Conservation (phyloP, 2,888 invertebrate species). For the Xestia rhomboidea region DNA sequence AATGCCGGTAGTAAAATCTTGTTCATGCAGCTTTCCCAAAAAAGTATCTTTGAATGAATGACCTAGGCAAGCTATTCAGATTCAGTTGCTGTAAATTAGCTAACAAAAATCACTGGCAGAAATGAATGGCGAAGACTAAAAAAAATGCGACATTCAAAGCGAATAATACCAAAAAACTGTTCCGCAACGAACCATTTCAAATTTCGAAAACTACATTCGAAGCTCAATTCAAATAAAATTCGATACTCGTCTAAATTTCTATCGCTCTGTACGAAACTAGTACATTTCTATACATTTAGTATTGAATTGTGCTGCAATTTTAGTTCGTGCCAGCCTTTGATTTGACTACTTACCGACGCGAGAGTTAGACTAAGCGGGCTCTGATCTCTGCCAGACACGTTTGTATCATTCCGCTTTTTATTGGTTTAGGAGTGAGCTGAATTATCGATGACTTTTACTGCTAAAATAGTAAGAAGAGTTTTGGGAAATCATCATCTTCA, state of each 20-base stretch:
- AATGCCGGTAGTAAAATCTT: no score
- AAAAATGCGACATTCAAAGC: background rate
- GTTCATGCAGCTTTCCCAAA: no score
- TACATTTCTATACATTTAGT: slow-evolving; percentile 42
- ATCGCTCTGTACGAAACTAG: slow-evolving; percentile 30
- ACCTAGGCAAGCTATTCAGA: background rate
- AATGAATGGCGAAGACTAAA: background rate
- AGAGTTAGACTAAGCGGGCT: slow-evolving; percentile 52
- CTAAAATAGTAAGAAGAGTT: background rate
- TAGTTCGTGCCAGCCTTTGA: slow-evolving; percentile 60
- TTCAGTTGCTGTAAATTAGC: background rate
- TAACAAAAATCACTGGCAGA: background rate
- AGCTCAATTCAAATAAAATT: slow-evolving; percentile 40
- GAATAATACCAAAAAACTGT: background rate
- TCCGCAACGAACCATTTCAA: slow-evolving; percentile 1
- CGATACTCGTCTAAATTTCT: slow-evolving; percentile 33
- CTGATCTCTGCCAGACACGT: slow-evolving; percentile 59
- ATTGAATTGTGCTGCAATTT: slow-evolving; percentile 58
- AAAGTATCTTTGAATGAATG: background rate
- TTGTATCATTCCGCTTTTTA: slow-evolving; percentile 58
- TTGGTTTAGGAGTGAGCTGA: slow-evolving; percentile 26
- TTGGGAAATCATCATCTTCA: background rate
- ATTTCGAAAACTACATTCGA: slow-evolving; percentile 26
- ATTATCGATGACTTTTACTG: slow-evolving; percentile 21
- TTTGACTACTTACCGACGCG: slow-evolving; percentile 63